Percentiles rank a stretch among this genome's conserved stretches.
Evolutionary conservation across 2,797 vertebrate species (phyloP).

Genomic region (Coregonus ussuriensis): DNA sequence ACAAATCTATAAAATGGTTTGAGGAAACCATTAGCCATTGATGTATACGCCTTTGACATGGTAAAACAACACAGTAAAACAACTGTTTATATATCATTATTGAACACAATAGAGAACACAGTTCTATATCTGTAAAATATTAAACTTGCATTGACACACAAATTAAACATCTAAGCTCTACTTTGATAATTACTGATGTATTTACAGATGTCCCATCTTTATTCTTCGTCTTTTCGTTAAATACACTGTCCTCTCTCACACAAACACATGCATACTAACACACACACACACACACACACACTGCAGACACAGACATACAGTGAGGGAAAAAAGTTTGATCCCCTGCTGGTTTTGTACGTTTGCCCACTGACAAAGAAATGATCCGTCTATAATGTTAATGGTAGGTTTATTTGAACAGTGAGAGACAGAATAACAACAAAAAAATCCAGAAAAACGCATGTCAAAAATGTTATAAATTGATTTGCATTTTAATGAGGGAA

Average conservation of each 20-base stretch:
- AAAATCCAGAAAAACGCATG: too few relatives aligned
- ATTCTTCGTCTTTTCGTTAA: slow-evolving; percentile 23
- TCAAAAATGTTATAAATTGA: too few relatives aligned
- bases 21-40: slow-evolving; percentile 81
- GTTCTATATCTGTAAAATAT: slow-evolving; percentile 68
- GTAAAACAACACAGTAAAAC: slow-evolving; percentile 60
- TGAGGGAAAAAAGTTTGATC: too few relatives aligned
- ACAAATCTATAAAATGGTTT: slow-evolving; percentile 87
- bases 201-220: slow-evolving; percentile 60
- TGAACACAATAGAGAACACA: slow-evolving; percentile 73
- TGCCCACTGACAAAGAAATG: too few relatives aligned
- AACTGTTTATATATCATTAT: slow-evolving; percentile 67
- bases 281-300: slow-evolving; percentile 9
- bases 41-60: slow-evolving; percentile 84
- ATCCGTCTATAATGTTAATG: too few relatives aligned
- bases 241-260: slow-evolving; percentile 26
- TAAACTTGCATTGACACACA: slow-evolving; percentile 72
- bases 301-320: neutral
- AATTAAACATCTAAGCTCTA: slow-evolving; percentile 74
- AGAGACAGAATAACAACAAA: too few relatives aligned
- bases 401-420: too few relatives aligned
- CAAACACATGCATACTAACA: slow-evolving; percentile 13
- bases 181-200: slow-evolving; percentile 56
- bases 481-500: too few relatives aligned
- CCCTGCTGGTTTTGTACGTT: too few relatives aligned